phyloP scores from a whole-genome alignment of 37 sponge, comb jelly and placozoan species.

The Theonella swinhoei region DNA sequence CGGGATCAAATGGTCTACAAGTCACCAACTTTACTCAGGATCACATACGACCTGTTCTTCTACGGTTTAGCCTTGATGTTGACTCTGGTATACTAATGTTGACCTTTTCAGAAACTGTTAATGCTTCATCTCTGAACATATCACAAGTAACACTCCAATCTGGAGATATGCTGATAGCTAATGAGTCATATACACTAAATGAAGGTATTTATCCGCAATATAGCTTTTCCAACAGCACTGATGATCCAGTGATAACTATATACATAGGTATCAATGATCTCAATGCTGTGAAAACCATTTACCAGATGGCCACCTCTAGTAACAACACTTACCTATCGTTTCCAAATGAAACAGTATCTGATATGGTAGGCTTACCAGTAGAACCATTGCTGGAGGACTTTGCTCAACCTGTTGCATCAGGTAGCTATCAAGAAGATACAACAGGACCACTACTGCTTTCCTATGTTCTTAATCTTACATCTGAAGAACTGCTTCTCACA shows the following conservation, averaged over 20 bases:
- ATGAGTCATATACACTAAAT: slow-evolving; percentile 40
- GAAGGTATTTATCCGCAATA: slow-evolving; percentile 20
- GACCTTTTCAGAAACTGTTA: slow-evolving; percentile 88
- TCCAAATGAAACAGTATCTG: slow-evolving; percentile 43
- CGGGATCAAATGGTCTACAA: slow-evolving; percentile 40
- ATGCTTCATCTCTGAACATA: slow-evolving; percentile 59
- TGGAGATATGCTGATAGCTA: background rate
- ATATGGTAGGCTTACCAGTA: slow-evolving; percentile 67
- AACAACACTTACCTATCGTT: slow-evolving; percentile 72
- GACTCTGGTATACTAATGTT: slow-evolving; percentile 66
- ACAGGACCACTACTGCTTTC: slow-evolving; percentile 53
- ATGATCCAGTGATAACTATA: slow-evolving; percentile 60
- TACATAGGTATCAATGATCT: slow-evolving; percentile 62
- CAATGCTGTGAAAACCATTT: slow-evolving; percentile 77
- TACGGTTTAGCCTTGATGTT: slow-evolving; percentile 66
- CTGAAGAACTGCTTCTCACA: slow-evolving; percentile 76
- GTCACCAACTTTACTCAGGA: slow-evolving; percentile 67
- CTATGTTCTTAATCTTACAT: slow-evolving; percentile 74
- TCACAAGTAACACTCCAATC: slow-evolving; percentile 71
- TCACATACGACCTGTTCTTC: slow-evolving; percentile 55
- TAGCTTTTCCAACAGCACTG: slow-evolving; percentile 45
- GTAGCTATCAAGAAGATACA: slow-evolving; percentile 45
- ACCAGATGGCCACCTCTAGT: slow-evolving; percentile 57
- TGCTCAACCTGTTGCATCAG: slow-evolving; percentile 35
- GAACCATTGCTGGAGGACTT: slow-evolving; percentile 25